Conservation (phyloP, 2,888 invertebrate species). For the Tachina fera region DNA sequence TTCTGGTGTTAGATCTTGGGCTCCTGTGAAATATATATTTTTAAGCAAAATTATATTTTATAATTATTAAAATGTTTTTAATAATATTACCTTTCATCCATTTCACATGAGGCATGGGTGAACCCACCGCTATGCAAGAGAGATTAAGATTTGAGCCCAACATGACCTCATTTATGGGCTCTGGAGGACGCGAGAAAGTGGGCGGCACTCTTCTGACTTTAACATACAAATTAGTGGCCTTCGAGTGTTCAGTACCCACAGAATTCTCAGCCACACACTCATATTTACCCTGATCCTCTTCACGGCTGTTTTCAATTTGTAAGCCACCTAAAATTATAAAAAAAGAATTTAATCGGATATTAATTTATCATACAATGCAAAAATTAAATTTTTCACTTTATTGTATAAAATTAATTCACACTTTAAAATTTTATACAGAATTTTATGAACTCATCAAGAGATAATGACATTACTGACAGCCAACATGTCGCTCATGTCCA, state of each 20-base stretch:
- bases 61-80: background rate
- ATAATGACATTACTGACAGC: constrained; percentile 39
- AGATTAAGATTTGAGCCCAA: constrained; percentile 95
- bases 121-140: constrained; percentile 98
- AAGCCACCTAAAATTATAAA: constrained; percentile 83
- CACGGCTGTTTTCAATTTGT: constrained; percentile 94
- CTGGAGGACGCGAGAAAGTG: constrained; percentile 96
- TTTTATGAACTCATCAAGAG: constrained; percentile 42
- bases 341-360: background rate
- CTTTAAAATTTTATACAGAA: constrained; percentile 13
- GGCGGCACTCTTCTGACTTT: constrained; percentile 98
- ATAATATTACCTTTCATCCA: constrained; percentile 89
- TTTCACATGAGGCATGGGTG: constrained; percentile 98
- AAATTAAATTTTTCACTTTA: constrained; percentile 27
- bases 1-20: constrained; percentile 93
- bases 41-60: background rate
- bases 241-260: constrained; percentile 96
- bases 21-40: constrained; percentile 82
- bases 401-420: constrained; percentile 22
- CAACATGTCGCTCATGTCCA: background rate
- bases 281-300: constrained; percentile 96
- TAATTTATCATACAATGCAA: background rate
- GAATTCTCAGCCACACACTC: constrained; percentile 98
- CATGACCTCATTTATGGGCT: constrained; percentile 93
- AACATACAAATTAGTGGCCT: constrained; percentile 94